Evolutionary conservation across 2,797 vertebrate species (phyloP).

Genomic region (Crocodylus rhombifer): DNA sequence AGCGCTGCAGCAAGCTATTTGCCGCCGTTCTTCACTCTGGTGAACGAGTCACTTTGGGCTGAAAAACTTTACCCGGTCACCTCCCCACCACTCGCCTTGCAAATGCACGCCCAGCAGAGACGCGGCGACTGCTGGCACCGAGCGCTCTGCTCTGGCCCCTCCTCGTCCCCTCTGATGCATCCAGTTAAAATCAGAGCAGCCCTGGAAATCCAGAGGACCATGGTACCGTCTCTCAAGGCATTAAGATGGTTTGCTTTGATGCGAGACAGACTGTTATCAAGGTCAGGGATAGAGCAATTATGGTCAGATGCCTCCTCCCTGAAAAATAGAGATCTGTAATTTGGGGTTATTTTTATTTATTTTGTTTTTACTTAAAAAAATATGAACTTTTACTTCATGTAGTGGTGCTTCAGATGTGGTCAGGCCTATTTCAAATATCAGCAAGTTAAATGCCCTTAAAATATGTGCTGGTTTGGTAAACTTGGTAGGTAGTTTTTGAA

Average conservation of each 20-base stretch:
- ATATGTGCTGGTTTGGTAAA: not conserved
- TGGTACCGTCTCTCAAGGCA: not conserved
- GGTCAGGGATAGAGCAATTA: not conserved
- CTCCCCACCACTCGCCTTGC: not conserved
- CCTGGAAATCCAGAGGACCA: not conserved
- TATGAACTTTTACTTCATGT: not conserved
- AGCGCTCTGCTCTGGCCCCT: not conserved
- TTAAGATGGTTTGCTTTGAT: not conserved
- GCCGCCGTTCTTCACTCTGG: not conserved
- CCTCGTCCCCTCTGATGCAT: not conserved
- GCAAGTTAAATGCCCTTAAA: not conserved
- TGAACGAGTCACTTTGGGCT: not conserved
- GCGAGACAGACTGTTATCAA: rapidly evolving
- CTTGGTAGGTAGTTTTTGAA: not conserved
- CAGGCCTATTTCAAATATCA: rapidly evolving
- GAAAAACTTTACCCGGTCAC: not conserved
- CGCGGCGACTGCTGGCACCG: not conserved
- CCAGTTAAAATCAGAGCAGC: not conserved
- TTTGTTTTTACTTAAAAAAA: not conserved
- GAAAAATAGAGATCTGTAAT: not conserved
- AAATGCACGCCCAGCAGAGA: not conserved
- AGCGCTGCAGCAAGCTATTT: not conserved
- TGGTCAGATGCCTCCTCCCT: not conserved
- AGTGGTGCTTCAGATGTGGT: not conserved
- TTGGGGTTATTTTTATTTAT: not conserved